Conservation (phyloP, 2,888 invertebrate species). For the Ichneumoninae sp. region DNA sequence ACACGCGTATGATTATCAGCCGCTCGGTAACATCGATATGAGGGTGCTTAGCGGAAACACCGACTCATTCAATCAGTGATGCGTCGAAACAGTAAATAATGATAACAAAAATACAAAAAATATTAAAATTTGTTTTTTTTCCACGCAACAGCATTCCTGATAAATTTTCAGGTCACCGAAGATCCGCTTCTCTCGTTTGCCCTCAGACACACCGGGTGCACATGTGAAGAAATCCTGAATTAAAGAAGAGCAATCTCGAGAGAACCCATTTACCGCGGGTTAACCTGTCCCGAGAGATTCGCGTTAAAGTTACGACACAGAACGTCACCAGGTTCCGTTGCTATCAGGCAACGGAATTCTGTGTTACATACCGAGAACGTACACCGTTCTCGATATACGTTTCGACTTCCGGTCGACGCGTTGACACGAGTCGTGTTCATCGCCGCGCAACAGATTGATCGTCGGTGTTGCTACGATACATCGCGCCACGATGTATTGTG, state of each 20-base stretch:
- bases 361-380: neutral
- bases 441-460: neutral
- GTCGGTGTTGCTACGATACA: neutral
- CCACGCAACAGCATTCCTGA: neutral
- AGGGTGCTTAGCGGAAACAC: neutral
- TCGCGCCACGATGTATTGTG: neutral
- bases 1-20: constrained; percentile 6
- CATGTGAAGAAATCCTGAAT: neutral
- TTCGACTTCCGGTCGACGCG: neutral
- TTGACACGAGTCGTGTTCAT: neutral
- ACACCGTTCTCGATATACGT: neutral
- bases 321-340: neutral
- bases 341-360: neutral
- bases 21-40: neutral
- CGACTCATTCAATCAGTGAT: neutral
- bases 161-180: neutral
- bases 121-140: neutral
- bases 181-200: neutral
- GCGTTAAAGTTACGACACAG: neutral
- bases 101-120: neutral
- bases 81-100: neutral
- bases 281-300: neutral
- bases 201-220: no score
- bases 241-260: neutral
- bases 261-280: neutral